Percentiles rank a stretch among this genome's conserved stretches.
phyloP scores from a whole-genome alignment of 2,113 vertebrate species.

The Toxostoma redivivum region DNA sequence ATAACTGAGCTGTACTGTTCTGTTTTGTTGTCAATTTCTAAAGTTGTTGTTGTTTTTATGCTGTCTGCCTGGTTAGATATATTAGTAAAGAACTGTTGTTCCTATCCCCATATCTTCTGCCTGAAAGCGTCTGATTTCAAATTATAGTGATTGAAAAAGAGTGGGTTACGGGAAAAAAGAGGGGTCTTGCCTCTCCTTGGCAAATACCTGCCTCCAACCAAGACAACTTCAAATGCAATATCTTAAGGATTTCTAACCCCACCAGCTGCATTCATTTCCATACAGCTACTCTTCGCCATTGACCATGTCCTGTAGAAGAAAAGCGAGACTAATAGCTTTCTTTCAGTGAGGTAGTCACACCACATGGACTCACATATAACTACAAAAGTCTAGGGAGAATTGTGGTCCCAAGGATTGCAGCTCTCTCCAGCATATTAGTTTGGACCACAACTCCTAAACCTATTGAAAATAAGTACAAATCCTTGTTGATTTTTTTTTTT shows the following conservation, averaged over 20 bases:
- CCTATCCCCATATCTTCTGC: too few relatives aligned
- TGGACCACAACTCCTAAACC: background rate
- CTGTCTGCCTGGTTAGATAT: too few relatives aligned
- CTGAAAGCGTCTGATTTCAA: too few relatives aligned
- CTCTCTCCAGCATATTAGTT: background rate
- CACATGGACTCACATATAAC: accelerated
- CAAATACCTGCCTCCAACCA: too few relatives aligned
- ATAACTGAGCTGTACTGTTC: too few relatives aligned
- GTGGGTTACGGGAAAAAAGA: too few relatives aligned
- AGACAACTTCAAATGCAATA: background rate
- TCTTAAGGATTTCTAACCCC: background rate
- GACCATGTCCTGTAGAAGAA: background rate
- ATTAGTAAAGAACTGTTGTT: too few relatives aligned
- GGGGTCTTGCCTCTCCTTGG: too few relatives aligned
- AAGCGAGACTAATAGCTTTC: background rate
- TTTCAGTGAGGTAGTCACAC: background rate
- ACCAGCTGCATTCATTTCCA: background rate
- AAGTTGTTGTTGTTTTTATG: too few relatives aligned
- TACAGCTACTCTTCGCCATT: background rate
- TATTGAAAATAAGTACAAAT: background rate
- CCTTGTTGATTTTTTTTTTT: background rate
- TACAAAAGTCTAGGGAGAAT: background rate
- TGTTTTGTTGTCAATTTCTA: too few relatives aligned
- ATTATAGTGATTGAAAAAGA: too few relatives aligned
- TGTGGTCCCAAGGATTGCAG: background rate